phyloP scores from a whole-genome alignment of 2,113 vertebrate genomes.

The Monarcha castaneiventris region DNA sequence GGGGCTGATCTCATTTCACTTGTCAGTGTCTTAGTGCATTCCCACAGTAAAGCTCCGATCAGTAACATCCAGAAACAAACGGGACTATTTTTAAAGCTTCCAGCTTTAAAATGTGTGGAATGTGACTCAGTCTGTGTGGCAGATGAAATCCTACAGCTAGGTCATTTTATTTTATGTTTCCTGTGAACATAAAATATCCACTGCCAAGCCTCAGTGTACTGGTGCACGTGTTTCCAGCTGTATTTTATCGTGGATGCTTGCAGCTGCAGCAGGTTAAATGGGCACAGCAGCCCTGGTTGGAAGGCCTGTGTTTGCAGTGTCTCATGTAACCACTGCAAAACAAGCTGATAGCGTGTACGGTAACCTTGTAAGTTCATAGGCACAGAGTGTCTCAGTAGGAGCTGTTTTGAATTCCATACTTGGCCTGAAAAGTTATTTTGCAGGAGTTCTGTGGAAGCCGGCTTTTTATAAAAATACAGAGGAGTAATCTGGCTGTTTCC shows the following conservation, averaged over 20 bases:
- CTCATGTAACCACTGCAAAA: constrained; percentile 69
- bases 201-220: background rate
- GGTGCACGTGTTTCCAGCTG: background rate
- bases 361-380: constrained; percentile 58
- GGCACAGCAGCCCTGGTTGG: constrained; percentile 4
- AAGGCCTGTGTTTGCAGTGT: constrained; percentile 70
- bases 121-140: background rate
- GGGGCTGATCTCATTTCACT: background rate
- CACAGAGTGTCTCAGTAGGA: constrained; percentile 54
- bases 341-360: constrained; percentile 56
- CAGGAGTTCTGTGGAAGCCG: constrained; percentile 2
- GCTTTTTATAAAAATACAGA: constrained; percentile 25
- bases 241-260: background rate
- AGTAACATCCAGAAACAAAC: background rate
- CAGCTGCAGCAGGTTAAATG: constrained; percentile 27
- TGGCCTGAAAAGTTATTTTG: constrained; percentile 52
- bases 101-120: background rate
- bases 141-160: background rate
- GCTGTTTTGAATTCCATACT: constrained; percentile 63
- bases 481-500: background rate
- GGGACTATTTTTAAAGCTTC: background rate
- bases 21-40: background rate
- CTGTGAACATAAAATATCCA: background rate
- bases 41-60: background rate
- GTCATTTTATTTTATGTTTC: background rate